Evolutionary conservation across 2,888 invertebrate species (phyloP).

Genomic region (Digitonthophagus gazella): DNA sequence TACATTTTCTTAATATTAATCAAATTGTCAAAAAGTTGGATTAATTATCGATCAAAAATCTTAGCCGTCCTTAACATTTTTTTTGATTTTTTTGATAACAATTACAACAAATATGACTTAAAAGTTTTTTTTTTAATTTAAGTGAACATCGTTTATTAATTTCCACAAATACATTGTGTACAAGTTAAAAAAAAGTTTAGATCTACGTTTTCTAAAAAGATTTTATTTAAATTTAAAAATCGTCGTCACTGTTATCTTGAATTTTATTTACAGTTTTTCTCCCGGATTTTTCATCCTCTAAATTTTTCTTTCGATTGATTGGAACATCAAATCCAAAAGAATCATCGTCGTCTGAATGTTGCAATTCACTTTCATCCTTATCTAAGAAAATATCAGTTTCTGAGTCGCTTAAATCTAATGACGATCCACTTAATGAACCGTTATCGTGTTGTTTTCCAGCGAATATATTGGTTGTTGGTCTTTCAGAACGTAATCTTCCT

Average conservation of each 20-base stretch:
- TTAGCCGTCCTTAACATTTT: no score
- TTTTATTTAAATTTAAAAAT: no score
- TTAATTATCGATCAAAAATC: no score
- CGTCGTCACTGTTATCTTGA: conserved; percentile 48
- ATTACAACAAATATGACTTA: no score
- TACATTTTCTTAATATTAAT: no score
- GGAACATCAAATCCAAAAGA: conserved; percentile 48
- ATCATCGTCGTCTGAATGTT: conserved; percentile 48
- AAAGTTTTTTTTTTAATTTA: no score
- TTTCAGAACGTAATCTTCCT: conserved; percentile 37
- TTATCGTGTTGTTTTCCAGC: conserved; percentile 43
- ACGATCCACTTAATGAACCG: conserved; percentile 43
- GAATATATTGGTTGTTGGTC: conserved; percentile 36
- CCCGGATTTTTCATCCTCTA: conserved; percentile 37
- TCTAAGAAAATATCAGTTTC: conserved; percentile 49
- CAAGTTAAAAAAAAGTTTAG: no score
- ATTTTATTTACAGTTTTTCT: conserved; percentile 44
- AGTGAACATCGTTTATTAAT: no score
- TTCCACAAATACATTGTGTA: no score
- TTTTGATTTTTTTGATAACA: no score
- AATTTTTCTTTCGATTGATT: conserved; percentile 36
- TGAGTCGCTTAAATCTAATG: conserved; percentile 45
- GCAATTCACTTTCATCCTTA: conserved; percentile 48
- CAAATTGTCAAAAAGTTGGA: no score
- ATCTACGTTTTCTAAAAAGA: no score